A percentile compares a stretch with the other conserved stretches of the same genome.
phyloP scores from a whole-genome alignment of 2,888 invertebrate species.

The Melinopterus prodromus region DNA sequence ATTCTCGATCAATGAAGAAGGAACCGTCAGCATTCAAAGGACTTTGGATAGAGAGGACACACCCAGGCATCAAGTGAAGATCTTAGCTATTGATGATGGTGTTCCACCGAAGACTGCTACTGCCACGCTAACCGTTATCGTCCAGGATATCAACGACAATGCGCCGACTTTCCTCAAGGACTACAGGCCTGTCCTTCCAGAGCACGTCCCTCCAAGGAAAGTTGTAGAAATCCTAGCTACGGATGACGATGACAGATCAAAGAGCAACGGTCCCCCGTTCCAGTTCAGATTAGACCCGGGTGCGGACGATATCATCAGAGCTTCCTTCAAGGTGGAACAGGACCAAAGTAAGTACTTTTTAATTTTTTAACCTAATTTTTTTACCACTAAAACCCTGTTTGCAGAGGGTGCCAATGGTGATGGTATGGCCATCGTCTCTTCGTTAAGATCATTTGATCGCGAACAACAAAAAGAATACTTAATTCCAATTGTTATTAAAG shows the following conservation, averaged over 20 bases:
- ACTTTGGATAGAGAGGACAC: conserved; percentile 94
- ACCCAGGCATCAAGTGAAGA: conserved; percentile 94
- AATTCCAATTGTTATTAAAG: conserved; percentile 97
- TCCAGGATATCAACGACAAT: conserved; percentile 95
- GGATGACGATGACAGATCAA: conserved; percentile 92
- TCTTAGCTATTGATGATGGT: conserved; percentile 94
- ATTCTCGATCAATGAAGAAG: conserved; percentile 93
- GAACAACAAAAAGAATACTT: conserved; percentile 96
- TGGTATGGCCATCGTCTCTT: conserved; percentile 97
- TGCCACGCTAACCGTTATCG: conserved; percentile 91
- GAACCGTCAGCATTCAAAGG: conserved; percentile 93
- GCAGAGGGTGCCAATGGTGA: conserved; percentile 95
- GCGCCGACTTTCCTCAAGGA: conserved; percentile 93
- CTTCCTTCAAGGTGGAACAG: conserved; percentile 96
- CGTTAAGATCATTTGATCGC: conserved; percentile 90
- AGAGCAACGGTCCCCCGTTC: conserved; percentile 97
- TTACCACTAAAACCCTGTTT: conserved; percentile 38
- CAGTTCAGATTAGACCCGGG: conserved; percentile 92
- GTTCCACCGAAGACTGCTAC: conserved; percentile 93
- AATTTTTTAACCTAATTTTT: not conserved
- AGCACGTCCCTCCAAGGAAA: conserved; percentile 90
- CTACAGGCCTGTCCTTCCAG: conserved; percentile 90
- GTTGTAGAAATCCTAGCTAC: conserved; percentile 93
- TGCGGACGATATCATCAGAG: conserved; percentile 91
- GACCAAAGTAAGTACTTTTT: conserved; percentile 79